phyloP scores from a whole-genome alignment of 1,140 invertebrate species.

The Drosophila orena region DNA sequence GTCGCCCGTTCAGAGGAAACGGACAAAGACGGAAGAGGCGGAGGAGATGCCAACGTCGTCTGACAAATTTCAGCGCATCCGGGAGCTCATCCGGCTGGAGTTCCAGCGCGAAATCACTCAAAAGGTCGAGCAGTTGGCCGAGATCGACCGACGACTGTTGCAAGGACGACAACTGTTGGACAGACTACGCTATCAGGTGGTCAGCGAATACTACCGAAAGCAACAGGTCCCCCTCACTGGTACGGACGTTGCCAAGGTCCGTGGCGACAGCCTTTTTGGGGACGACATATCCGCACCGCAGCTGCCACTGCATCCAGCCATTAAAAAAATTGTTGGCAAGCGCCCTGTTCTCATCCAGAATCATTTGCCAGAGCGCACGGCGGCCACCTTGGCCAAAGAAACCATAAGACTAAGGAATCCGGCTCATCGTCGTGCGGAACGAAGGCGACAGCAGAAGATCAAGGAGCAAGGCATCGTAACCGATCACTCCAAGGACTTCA shows the following conservation, averaged over 20 bases:
- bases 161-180: constrained; percentile 89
- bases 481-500: constrained; percentile 67
- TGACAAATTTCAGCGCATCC: constrained; percentile 32
- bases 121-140: constrained; percentile 86
- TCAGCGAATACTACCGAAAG: constrained; percentile 89
- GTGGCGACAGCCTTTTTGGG: constrained; percentile 60
- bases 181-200: constrained; percentile 89
- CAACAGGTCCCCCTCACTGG: constrained; percentile 86
- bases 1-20: constrained; percentile 16
- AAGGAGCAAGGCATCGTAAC: constrained; percentile 72
- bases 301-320: constrained; percentile 89
- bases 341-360: constrained; percentile 79
- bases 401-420: constrained; percentile 72
- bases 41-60: background rate
- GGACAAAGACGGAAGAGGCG: constrained; percentile 16
- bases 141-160: constrained; percentile 87
- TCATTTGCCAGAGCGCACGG: constrained; percentile 85
- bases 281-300: constrained; percentile 83
- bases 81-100: constrained; percentile 83
- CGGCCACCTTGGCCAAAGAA: constrained; percentile 84
- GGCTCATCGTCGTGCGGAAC: constrained; percentile 48
- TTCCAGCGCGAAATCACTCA: constrained; percentile 86
- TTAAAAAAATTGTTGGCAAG: constrained; percentile 89
- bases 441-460: constrained; percentile 59
- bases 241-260: constrained; percentile 85